Conservation (phyloP, 2,888 invertebrate species). For the Drosophila emarginata region DNA sequence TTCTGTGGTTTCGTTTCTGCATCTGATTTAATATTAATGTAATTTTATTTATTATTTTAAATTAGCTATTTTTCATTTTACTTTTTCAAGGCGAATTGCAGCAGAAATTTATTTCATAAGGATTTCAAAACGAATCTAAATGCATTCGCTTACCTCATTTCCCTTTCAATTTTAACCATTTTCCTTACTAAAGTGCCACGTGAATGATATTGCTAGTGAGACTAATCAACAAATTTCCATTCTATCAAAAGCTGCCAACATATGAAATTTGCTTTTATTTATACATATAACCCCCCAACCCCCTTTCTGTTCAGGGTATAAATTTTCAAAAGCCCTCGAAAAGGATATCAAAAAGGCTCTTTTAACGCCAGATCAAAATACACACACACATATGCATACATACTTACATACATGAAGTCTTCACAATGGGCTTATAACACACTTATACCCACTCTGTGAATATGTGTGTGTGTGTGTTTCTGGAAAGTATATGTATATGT, state of each 20-base stretch:
- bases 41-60: too few relatives aligned
- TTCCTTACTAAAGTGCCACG: too few relatives aligned
- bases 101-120: too few relatives aligned
- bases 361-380: slow-evolving; percentile 6
- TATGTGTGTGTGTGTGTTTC: neutral
- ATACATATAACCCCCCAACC: neutral
- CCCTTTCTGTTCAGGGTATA: neutral
- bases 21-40: too few relatives aligned
- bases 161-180: too few relatives aligned
- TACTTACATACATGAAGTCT: neutral
- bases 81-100: too few relatives aligned
- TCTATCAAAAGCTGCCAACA: neutral
- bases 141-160: too few relatives aligned
- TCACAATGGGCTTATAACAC: slow-evolving; percentile 29
- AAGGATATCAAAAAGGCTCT: slow-evolving; percentile 8
- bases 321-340: neutral
- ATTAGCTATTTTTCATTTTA: too few relatives aligned
- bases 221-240: slow-evolving; percentile 1
- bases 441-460: neutral
- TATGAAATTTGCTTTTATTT: neutral
- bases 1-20: too few relatives aligned
- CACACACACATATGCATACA: neutral
- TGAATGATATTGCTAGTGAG: neutral
- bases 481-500: neutral
- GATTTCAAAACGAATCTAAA: too few relatives aligned